A percentile compares a stretch with the other conserved stretches of the same genome.
These are phyloP conservation scores for Upupa epops DNA, from an alignment of 2,113 vertebrate species.

Conservation along the genomic window DNA sequence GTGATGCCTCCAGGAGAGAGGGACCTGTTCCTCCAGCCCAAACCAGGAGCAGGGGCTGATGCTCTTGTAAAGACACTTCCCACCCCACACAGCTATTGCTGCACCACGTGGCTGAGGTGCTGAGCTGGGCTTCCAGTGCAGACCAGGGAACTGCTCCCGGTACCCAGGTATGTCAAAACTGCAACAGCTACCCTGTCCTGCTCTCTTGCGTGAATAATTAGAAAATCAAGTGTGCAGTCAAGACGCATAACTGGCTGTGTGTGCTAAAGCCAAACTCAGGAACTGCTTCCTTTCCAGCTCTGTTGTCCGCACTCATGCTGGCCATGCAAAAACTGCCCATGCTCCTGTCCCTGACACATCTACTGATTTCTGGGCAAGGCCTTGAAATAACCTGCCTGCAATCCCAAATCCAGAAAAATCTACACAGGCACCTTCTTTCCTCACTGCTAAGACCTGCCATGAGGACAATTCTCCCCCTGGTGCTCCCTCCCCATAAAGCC, in stretches of 20 bases:
- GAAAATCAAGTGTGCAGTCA: background rate
- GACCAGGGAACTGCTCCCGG: background rate
- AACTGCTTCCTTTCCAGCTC: background rate
- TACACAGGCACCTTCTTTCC: background rate
- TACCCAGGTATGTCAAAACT: background rate
- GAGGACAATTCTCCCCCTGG: background rate
- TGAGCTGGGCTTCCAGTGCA: background rate
- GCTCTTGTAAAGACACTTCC: background rate
- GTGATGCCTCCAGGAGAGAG: background rate
- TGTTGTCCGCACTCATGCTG: background rate
- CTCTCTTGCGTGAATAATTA: background rate
- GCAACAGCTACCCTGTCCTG: background rate
- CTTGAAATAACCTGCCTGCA: background rate
- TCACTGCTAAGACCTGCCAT: background rate
- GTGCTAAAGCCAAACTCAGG: background rate
- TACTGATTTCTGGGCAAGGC: background rate
- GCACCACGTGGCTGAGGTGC: background rate
- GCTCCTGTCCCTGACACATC: background rate
- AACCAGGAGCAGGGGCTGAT: background rate
- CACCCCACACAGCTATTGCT: background rate
- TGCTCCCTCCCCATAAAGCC: background rate
- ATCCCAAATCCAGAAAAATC: background rate
- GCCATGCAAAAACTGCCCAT: background rate
- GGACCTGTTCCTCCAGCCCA: background rate
- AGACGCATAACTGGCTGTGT: background rate